phyloP scores from a whole-genome alignment of 2,888 invertebrate genomes.

The Zele albiditarsus region DNA sequence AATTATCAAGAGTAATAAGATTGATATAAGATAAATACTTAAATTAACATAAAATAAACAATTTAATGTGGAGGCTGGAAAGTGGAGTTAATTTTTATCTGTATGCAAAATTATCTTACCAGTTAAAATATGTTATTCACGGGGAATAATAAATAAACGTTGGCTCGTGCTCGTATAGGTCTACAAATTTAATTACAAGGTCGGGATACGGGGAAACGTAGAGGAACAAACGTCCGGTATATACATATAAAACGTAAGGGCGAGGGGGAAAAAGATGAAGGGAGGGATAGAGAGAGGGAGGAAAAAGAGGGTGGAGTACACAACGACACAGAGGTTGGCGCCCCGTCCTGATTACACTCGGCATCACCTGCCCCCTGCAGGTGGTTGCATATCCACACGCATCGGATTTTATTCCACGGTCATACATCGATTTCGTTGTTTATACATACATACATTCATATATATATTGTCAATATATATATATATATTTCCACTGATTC shows the following conservation, averaged over 20 bases:
- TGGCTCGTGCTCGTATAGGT: neutral
- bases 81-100: no score
- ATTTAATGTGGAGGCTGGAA: no score
- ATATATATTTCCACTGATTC: slow-evolving; percentile 7
- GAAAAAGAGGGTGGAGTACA: slow-evolving; percentile 43
- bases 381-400: slow-evolving; percentile 58
- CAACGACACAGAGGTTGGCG: slow-evolving; percentile 54
- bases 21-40: no score
- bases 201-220: neutral
- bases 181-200: neutral
- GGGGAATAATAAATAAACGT: neutral
- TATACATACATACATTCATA: neutral
- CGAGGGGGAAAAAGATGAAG: slow-evolving; percentile 25
- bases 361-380: slow-evolving; percentile 65
- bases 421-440: slow-evolving; percentile 23
- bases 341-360: slow-evolving; percentile 60
- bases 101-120: no score
- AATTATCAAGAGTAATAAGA: no score
- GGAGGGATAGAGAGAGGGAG: slow-evolving; percentile 33
- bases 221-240: slow-evolving; percentile 23
- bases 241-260: neutral
- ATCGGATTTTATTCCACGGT: slow-evolving; percentile 51
- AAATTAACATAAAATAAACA: no score
- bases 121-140: no score
- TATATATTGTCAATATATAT: neutral